phyloP scores from a whole-genome alignment of 2,888 invertebrate genomes.

The Chaetoderma sp. region DNA sequence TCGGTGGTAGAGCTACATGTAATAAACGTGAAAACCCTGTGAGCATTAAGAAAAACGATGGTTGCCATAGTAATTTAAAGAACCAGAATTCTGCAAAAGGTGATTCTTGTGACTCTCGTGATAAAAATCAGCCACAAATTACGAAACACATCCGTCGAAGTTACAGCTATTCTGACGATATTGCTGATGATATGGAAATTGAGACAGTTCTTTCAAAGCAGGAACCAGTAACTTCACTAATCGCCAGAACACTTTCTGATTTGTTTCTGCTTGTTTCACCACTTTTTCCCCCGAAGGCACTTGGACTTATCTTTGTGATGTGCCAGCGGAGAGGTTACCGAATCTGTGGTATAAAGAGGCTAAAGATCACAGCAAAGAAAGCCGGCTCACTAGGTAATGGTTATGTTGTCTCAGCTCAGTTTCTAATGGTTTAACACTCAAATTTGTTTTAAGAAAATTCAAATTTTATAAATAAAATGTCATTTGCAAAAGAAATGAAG shows the following conservation, averaged over 20 bases:
- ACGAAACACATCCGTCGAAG: slow-evolving; percentile 27
- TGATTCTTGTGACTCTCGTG: too few relatives aligned
- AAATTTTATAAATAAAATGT: too few relatives aligned
- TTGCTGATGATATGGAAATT: too few relatives aligned
- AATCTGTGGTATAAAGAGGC: slow-evolving; percentile 54
- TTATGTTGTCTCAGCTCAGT: background rate
- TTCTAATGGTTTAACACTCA: too few relatives aligned
- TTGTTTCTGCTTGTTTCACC: slow-evolving; percentile 59
- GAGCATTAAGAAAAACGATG: too few relatives aligned
- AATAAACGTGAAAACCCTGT: slow-evolving; percentile 57
- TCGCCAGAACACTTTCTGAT: slow-evolving; percentile 54
- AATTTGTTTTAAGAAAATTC: too few relatives aligned
- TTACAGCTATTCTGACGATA: slow-evolving; percentile 55
- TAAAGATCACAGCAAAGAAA: slow-evolving; percentile 49
- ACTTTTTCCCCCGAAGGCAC: slow-evolving; percentile 52
- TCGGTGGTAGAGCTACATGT: slow-evolving; percentile 61
- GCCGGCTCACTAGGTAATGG: slow-evolving; percentile 53
- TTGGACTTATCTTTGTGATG: slow-evolving; percentile 56
- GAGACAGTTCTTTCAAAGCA: too few relatives aligned
- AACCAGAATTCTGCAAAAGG: too few relatives aligned
- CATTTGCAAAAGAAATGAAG: too few relatives aligned
- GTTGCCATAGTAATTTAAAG: too few relatives aligned
- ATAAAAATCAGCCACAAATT: slow-evolving; percentile 9
- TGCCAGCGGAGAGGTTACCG: slow-evolving; percentile 60
- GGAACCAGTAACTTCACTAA: too few relatives aligned